These are phyloP conservation scores for Trachymyrmex cornetzi DNA, from an alignment of 1,140 invertebrate genomes.

Conservation along the genomic window DNA sequence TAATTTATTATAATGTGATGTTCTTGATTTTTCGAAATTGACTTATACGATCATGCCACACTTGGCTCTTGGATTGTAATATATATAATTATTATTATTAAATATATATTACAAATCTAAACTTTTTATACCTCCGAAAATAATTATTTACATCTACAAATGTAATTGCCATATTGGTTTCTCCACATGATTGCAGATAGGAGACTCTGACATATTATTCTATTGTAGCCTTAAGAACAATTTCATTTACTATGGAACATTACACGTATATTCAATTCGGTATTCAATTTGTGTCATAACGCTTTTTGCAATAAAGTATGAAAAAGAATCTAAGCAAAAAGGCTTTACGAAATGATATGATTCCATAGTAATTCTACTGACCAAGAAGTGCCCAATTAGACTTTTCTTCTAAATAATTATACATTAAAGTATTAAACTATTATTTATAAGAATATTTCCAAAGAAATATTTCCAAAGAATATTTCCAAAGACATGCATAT, in stretches of 20 bases:
- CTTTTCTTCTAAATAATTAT: constrained; percentile 47
- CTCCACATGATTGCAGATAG: constrained; percentile 85
- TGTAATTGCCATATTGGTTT: constrained; percentile 74
- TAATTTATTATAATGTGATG: neutral
- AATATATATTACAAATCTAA: constrained; percentile 24
- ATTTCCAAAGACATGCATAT: neutral
- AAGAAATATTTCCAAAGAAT: neutral
- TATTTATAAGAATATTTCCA: neutral
- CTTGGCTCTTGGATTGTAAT: constrained; percentile 26
- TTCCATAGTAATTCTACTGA: constrained; percentile 79
- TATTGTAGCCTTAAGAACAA: constrained; percentile 71
- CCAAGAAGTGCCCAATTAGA: constrained; percentile 85
- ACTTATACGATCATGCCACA: neutral
- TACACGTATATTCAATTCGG: neutral
- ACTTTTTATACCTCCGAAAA: constrained; percentile 31
- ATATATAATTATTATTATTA: constrained; percentile 20
- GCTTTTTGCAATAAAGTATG: constrained; percentile 1
- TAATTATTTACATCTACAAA: constrained; percentile 39
- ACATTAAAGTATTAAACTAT: constrained; percentile 30
- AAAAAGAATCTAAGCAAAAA: neutral
- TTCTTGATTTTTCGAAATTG: constrained; percentile 34
- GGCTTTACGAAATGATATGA: constrained; percentile 16
- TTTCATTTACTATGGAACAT: constrained; percentile 73
- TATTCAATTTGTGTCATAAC: neutral
- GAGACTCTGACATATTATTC: constrained; percentile 79